Conservation (phyloP, 2,797 vertebrate genomes). For the Dryobates pubescens region DNA sequence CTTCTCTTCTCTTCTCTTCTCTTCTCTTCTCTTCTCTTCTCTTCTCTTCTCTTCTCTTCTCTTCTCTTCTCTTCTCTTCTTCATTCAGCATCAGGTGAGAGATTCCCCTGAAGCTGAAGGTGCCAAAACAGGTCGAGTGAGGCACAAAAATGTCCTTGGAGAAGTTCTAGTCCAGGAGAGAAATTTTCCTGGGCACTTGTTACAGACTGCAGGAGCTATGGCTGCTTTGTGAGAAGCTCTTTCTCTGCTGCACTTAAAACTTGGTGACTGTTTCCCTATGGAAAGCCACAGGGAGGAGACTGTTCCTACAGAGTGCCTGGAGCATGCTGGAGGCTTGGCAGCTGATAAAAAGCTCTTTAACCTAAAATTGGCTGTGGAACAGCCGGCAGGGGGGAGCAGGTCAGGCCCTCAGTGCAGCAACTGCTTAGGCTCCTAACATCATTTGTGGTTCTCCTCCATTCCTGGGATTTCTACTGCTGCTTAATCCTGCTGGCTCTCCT, state of each 20-base stretch:
- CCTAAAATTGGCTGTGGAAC: not conserved
- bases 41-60: no score
- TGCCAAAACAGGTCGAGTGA: not conserved
- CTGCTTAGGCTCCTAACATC: accelerated
- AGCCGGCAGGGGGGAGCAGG: not conserved
- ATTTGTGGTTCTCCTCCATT: not conserved
- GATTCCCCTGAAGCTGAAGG: not conserved
- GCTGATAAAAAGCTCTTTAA: not conserved
- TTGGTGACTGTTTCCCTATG: not conserved
- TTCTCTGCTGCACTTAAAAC: not conserved
- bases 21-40: no score
- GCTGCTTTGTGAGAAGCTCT: not conserved
- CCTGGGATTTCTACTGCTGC: not conserved
- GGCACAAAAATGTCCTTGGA: not conserved
- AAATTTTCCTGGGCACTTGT: not conserved
- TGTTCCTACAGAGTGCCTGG: not conserved
- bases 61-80: no score
- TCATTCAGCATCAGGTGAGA: not conserved
- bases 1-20: no score
- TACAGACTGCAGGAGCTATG: accelerated
- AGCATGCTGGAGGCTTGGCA: not conserved
- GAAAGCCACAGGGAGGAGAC: not conserved
- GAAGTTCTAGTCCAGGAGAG: not conserved
- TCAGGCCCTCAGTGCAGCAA: accelerated
- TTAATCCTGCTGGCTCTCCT: not conserved